A percentile compares a stretch with the other conserved stretches of the same genome.
phyloP scores from a whole-genome alignment of 2,888 invertebrate species.

The Aphrophora alni region DNA sequence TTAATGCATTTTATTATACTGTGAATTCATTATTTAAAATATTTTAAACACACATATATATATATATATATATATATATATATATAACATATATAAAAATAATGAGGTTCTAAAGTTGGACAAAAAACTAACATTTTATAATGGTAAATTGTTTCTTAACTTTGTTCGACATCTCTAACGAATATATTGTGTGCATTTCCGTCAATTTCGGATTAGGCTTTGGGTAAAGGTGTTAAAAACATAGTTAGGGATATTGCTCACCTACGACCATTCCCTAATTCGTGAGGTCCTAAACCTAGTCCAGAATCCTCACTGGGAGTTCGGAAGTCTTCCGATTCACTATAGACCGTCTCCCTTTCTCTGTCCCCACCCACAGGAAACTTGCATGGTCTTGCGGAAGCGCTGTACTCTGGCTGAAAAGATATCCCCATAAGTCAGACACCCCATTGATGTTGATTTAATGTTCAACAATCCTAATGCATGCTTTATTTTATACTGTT shows the following conservation, averaged over 20 bases:
- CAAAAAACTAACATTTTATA: too few relatives aligned
- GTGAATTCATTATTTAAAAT: too few relatives aligned
- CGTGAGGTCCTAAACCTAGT: slow-evolving; percentile 75
- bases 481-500: neutral
- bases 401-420: slow-evolving; percentile 47
- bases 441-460: neutral
- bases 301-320: slow-evolving; percentile 94
- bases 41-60: too few relatives aligned
- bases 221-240: too few relatives aligned
- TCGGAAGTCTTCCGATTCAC: slow-evolving; percentile 53
- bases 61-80: too few relatives aligned
- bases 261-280: slow-evolving; percentile 33
- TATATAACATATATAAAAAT: too few relatives aligned
- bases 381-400: slow-evolving; percentile 46
- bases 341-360: slow-evolving; percentile 40
- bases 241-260: slow-evolving; percentile 16
- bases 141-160: too few relatives aligned
- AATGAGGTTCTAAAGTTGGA: too few relatives aligned
- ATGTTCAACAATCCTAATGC: neutral
- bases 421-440: slow-evolving; percentile 22
- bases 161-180: too few relatives aligned
- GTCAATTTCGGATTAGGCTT: neutral
- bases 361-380: slow-evolving; percentile 43
- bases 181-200: too few relatives aligned
- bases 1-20: too few relatives aligned